Evolutionary conservation across 2,888 invertebrate genomes (phyloP).

Genomic region (Darwinula stevensoni): DNA sequence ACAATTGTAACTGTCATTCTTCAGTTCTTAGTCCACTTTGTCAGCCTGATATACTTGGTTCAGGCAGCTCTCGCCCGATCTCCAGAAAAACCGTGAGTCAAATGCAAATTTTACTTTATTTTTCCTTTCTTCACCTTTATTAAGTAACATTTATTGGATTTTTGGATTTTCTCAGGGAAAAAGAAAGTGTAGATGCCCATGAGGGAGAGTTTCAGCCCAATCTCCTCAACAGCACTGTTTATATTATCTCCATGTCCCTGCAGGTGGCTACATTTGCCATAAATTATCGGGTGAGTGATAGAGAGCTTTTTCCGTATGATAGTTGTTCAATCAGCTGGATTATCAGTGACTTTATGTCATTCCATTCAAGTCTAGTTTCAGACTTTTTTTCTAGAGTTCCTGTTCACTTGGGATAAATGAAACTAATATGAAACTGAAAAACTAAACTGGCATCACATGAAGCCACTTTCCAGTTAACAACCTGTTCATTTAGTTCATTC

Average conservation of each 20-base stretch:
- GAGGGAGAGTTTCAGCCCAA: conserved; percentile 69
- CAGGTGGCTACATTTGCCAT: conserved; percentile 97
- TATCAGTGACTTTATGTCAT: neutral
- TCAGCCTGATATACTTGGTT: conserved; percentile 63
- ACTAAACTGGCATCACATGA: no score
- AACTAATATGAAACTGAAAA: no score
- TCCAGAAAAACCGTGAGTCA: no score
- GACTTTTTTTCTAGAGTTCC: neutral
- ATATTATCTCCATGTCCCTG: conserved; percentile 85
- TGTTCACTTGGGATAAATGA: no score
- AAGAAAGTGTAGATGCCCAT: no score
- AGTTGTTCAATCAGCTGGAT: no score
- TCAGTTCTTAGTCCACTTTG: conserved; percentile 85
- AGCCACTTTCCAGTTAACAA: no score
- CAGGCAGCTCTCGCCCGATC: conserved; percentile 28
- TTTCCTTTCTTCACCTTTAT: no score
- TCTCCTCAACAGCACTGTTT: conserved; percentile 87
- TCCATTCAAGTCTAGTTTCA: neutral
- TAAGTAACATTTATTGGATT: neutral
- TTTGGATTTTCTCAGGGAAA: neutral
- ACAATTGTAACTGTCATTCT: conserved; percentile 76
- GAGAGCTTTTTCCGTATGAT: neutral
- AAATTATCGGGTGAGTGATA: conserved; percentile 58
- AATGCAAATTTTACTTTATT: no score
- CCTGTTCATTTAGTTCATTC: no score